These are phyloP conservation scores for Limnephilus marmoratus DNA, from an alignment of 2,888 invertebrate genomes.

Conservation along the genomic window DNA sequence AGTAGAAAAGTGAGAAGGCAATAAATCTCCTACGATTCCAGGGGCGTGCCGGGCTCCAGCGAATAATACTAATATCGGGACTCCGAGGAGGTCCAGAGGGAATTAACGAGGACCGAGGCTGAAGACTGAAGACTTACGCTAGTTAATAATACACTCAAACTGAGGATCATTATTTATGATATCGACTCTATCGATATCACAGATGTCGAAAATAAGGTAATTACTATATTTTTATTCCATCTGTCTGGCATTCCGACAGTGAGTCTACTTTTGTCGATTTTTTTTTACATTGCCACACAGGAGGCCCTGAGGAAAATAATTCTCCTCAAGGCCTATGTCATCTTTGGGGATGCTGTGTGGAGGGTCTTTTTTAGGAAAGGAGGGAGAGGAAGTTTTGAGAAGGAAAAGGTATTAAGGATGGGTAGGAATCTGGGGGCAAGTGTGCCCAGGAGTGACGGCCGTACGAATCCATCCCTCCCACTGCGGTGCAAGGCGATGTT, in stretches of 20 bases:
- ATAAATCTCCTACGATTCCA: conserved; percentile 44
- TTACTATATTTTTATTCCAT: neutral
- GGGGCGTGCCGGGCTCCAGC: conserved; percentile 22
- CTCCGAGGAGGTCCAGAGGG: neutral
- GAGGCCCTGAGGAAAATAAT: too few species aligned
- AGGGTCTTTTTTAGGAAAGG: too few species aligned
- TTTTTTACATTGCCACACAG: too few species aligned
- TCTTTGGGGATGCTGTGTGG: too few species aligned
- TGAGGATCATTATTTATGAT: conserved; percentile 7
- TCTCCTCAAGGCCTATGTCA: too few species aligned
- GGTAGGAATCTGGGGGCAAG: too few species aligned
- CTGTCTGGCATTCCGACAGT: neutral
- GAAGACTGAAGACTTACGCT: conserved; percentile 8
- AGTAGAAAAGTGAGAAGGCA: conserved; percentile 27
- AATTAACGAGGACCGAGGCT: neutral
- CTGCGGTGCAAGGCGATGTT: too few species aligned
- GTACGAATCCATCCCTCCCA: too few species aligned
- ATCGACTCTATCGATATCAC: neutral
- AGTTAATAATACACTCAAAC: conserved; percentile 8
- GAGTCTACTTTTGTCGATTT: neutral
- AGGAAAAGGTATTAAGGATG: too few species aligned
- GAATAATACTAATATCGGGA: conserved; percentile 1
- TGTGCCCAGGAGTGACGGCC: too few species aligned
- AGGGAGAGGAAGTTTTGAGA: too few species aligned
- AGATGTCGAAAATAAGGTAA: neutral